Evolutionary conservation across 2,888 invertebrate genomes (phyloP).

Genomic region (Blastobasis lacticolella): DNA sequence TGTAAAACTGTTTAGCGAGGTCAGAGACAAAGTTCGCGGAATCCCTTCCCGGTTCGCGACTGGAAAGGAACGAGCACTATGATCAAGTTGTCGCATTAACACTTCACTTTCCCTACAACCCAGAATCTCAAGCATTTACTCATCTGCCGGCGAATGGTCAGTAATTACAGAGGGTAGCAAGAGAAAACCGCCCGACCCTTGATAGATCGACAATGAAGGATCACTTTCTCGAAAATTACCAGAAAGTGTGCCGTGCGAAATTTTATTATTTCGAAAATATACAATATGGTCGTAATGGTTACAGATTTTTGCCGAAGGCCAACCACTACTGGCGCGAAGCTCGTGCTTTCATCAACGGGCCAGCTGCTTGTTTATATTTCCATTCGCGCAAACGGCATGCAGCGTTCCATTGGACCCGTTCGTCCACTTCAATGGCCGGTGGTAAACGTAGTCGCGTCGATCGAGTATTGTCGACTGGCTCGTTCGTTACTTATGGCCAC

Average conservation of each 20-base stretch:
- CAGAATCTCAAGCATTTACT: slow-evolving; percentile 69
- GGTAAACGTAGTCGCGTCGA: slow-evolving; percentile 16
- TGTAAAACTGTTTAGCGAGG: slow-evolving; percentile 35
- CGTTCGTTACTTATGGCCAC: neutral
- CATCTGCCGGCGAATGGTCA: slow-evolving; percentile 61
- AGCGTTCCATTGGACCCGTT: slow-evolving; percentile 32
- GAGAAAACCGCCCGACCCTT: slow-evolving; percentile 52
- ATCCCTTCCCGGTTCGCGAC: slow-evolving; percentile 44
- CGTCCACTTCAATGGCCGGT: slow-evolving; percentile 35
- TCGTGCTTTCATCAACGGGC: slow-evolving; percentile 43
- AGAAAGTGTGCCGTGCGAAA: slow-evolving; percentile 65
- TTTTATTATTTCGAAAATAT: slow-evolving; percentile 46
- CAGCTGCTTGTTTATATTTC: slow-evolving; percentile 44
- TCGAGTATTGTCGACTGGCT: slow-evolving; percentile 5
- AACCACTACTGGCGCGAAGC: slow-evolving; percentile 30
- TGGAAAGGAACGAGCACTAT: slow-evolving; percentile 46
- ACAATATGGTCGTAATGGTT: slow-evolving; percentile 31
- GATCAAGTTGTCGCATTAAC: slow-evolving; percentile 67
- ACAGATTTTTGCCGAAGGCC: slow-evolving; percentile 43
- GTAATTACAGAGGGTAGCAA: slow-evolving; percentile 60
- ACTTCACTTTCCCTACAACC: slow-evolving; percentile 68
- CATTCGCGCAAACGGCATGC: slow-evolving; percentile 27
- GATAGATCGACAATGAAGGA: slow-evolving; percentile 63
- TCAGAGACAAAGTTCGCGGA: slow-evolving; percentile 39
- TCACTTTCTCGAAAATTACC: slow-evolving; percentile 69